Conservation (phyloP, 2,113 vertebrate species). For the Mugil cephalus region DNA sequence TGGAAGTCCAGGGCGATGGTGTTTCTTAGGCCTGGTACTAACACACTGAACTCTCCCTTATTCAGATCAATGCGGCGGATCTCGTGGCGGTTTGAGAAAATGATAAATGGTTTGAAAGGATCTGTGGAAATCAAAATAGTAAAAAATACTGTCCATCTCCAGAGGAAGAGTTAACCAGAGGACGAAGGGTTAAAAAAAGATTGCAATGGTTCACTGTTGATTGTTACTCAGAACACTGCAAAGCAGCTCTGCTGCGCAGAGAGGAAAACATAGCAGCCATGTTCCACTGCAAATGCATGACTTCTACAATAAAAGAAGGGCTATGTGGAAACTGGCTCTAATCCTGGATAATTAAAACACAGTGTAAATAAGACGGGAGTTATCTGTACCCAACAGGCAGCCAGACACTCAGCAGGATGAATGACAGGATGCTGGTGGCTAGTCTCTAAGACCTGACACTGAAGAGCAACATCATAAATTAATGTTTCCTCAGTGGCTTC, state of each 20-base stretch:
- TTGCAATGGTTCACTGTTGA: not conserved
- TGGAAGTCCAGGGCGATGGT: constrained; percentile 98
- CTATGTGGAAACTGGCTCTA: constrained; percentile 59
- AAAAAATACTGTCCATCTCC: not conserved
- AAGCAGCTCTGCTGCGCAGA: constrained; percentile 20
- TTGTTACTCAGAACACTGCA: constrained; percentile 15
- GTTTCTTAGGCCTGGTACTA: constrained; percentile 95
- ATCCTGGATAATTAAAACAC: constrained; percentile 70
- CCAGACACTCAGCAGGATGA: constrained; percentile 53
- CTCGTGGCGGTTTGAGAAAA: constrained; percentile 98
- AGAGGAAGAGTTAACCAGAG: not conserved
- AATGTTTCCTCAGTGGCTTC: constrained; percentile 26
- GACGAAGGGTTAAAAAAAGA: constrained; percentile 26
- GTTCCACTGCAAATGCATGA: constrained; percentile 30
- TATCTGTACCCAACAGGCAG: constrained; percentile 72
- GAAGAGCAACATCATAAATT: constrained; percentile 34
- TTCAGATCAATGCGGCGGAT: constrained; percentile 96
- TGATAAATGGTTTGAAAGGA: constrained; percentile 97
- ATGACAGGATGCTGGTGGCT: constrained; percentile 38
- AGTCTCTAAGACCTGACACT: constrained; percentile 38
- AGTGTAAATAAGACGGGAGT: constrained; percentile 70
- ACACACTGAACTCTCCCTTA: constrained; percentile 94
- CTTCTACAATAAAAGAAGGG: constrained; percentile 38
- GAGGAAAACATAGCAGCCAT: constrained; percentile 13
- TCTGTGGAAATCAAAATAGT: constrained; percentile 80